phyloP scores from a whole-genome alignment of 2,113 vertebrate species.

The Laticauda laticaudata region DNA sequence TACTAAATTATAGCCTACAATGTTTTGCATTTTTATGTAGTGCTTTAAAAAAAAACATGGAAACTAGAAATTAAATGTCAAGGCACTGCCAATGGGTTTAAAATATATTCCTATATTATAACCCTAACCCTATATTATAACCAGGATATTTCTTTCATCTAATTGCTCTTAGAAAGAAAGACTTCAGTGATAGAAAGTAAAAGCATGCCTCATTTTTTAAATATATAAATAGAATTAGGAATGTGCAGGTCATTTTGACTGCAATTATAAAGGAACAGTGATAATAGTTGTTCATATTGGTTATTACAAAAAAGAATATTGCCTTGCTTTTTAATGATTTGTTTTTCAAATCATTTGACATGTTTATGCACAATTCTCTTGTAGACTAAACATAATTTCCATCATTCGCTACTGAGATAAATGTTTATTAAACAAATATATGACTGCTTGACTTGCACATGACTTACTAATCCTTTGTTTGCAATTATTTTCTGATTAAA shows the following conservation, averaged over 20 bases:
- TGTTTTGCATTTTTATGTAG: not conserved
- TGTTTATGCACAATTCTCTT: not conserved
- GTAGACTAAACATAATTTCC: not conserved
- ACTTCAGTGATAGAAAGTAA: not conserved
- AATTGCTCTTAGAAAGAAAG: not conserved
- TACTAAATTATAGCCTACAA: constrained; percentile 20
- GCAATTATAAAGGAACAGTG: not conserved
- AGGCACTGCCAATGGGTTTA: not conserved
- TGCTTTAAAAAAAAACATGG: not conserved
- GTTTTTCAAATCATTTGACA: not conserved
- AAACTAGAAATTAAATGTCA: not conserved
- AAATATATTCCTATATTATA: not conserved
- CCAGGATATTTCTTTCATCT: not conserved
- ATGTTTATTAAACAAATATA: not conserved
- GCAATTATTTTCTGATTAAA: not conserved
- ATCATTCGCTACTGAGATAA: not conserved
- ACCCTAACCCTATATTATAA: not conserved
- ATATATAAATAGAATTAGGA: not conserved
- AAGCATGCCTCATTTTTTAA: not conserved
- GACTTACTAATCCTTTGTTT: not conserved
- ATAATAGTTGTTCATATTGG: not conserved
- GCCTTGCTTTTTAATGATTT: not conserved
- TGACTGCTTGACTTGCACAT: not conserved
- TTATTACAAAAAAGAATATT: not conserved
- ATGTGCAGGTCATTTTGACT: not conserved